Evolutionary conservation across 2,113 vertebrate genomes (phyloP).

Genomic region (Dasyprocta punctata): DNA sequence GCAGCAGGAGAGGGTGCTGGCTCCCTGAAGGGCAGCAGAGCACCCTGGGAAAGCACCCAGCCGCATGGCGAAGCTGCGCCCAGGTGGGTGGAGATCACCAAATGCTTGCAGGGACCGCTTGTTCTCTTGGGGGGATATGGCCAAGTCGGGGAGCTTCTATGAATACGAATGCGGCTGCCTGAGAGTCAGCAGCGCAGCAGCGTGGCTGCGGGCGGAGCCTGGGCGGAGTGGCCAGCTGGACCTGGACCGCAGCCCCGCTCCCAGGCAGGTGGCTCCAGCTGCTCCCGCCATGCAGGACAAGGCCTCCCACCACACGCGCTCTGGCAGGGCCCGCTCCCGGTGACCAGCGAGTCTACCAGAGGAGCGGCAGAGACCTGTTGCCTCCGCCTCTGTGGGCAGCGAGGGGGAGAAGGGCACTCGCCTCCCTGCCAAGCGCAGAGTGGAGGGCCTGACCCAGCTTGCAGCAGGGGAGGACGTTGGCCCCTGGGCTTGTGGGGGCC

Average conservation of each 20-base stretch:
- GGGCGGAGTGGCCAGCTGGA: neutral
- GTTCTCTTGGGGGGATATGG: neutral
- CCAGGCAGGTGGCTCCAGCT: neutral
- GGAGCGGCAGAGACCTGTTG: neutral
- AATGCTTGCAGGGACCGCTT: neutral
- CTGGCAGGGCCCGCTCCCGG: neutral
- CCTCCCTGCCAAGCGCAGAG: neutral
- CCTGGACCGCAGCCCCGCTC: neutral
- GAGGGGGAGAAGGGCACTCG: neutral
- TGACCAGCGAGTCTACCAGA: fast-evolving
- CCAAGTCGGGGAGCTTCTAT: no score
- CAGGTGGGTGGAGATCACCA: neutral
- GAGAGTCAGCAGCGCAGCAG: no score
- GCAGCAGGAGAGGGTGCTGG: neutral
- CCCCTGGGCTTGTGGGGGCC: neutral
- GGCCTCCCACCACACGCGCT: no score
- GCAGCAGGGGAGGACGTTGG: neutral
- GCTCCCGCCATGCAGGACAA: neutral
- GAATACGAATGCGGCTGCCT: no score
- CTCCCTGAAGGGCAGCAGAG: neutral
- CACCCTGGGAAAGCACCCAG: neutral
- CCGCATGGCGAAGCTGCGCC: no score
- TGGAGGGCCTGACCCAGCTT: neutral
- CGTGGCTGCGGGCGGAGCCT: neutral
- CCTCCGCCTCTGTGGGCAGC: neutral